These are phyloP conservation scores for Campoplex capitator DNA, from an alignment of 2,888 invertebrate genomes.

Conservation along the genomic window DNA sequence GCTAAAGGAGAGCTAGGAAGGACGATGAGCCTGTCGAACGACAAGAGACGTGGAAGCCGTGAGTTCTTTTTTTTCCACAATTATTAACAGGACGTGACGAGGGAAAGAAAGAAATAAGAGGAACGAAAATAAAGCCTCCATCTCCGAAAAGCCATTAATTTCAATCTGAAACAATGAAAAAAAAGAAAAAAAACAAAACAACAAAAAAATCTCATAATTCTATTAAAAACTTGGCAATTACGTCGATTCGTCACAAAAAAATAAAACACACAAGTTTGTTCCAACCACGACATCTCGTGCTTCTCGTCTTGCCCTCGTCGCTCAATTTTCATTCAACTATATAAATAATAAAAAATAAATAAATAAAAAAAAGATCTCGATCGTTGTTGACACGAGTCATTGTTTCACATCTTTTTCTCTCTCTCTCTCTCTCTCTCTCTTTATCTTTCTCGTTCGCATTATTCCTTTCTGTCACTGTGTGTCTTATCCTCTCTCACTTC, in stretches of 20 bases:
- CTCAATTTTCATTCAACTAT: constrained; percentile 2
- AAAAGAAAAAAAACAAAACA: too few relatives aligned
- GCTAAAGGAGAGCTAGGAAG: constrained; percentile 93
- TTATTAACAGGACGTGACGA: constrained; percentile 33
- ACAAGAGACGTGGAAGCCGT: constrained; percentile 88
- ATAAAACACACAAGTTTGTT: constrained; percentile 2
- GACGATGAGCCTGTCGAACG: constrained; percentile 91
- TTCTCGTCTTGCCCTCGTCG: constrained; percentile 59
- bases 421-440: constrained; percentile 26
- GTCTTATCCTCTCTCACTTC: constrained; percentile 48
- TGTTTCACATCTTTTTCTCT: constrained; percentile 56
- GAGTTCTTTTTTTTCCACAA: constrained; percentile 85
- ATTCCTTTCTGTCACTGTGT: constrained; percentile 50
- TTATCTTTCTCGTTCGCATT: constrained; percentile 44
- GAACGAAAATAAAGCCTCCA: neutral
- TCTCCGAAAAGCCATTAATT: neutral
- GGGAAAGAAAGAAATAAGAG: constrained; percentile 37
- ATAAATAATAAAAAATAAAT: constrained; percentile 20
- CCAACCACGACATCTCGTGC: neutral
- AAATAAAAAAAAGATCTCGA: constrained; percentile 41
- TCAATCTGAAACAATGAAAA: neutral
- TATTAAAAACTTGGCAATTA: neutral
- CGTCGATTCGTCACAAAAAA: neutral
- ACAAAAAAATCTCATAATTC: neutral
- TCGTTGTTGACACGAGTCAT: constrained; percentile 65